These are phyloP conservation scores for Lepidostoma basale DNA, from an alignment of 1,140 invertebrate genomes.

Conservation along the genomic window DNA sequence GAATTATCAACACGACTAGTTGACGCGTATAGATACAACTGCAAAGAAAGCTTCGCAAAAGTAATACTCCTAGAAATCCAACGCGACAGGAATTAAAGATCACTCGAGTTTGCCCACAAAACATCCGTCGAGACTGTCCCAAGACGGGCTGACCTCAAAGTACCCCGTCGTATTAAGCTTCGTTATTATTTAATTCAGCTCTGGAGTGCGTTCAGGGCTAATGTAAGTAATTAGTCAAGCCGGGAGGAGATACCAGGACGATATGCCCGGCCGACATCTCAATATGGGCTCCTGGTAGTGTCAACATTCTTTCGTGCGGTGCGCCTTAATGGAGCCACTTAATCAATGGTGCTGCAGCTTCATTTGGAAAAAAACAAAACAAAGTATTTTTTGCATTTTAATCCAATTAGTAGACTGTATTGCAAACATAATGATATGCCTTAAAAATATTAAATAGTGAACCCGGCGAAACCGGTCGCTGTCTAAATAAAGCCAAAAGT, in stretches of 20 bases:
- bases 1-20: no score
- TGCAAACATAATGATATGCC: no score
- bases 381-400: neutral
- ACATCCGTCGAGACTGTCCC: no score
- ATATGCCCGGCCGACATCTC: conserved; percentile 34
- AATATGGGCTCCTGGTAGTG: conserved; percentile 36
- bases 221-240: conserved; percentile 45
- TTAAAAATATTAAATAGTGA: no score
- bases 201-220: conserved; percentile 42
- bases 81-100: no score
- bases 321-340: conserved; percentile 42
- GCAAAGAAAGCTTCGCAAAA: no score
- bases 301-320: conserved; percentile 28
- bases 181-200: conserved; percentile 38
- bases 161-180: conserved; percentile 21
- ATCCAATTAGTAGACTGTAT: neutral
- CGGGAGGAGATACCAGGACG: conserved; percentile 35
- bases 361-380: neutral
- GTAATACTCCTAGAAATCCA: no score
- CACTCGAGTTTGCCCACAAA: no score
- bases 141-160: conserved; percentile 23
- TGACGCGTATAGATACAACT: no score
- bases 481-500: no score
- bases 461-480: no score
- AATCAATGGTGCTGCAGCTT: conserved; percentile 29